A percentile compares a stretch with the other conserved stretches of the same genome.
Evolutionary conservation across 2,797 vertebrate species (phyloP).

Genomic region (Mastacembelus armatus): DNA sequence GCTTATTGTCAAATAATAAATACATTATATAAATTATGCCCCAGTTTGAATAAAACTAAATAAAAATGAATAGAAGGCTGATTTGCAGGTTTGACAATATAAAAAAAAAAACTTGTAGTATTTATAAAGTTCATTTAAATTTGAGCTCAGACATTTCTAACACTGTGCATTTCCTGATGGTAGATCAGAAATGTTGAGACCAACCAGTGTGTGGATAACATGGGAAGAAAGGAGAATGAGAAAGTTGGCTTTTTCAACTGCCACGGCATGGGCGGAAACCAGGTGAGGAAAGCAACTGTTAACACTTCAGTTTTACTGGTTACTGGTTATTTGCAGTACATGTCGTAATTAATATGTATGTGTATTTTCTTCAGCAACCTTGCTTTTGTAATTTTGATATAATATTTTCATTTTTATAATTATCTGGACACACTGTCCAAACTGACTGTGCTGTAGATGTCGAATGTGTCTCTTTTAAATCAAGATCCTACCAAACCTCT

Average conservation of each 20-base stretch:
- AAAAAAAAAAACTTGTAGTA: background rate
- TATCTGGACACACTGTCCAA: too few species aligned
- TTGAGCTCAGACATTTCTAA: too few species aligned
- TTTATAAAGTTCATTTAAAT: too few species aligned
- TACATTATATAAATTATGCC: background rate
- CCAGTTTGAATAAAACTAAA: background rate
- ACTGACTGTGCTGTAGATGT: too few species aligned
- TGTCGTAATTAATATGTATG: background rate
- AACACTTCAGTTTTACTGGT: background rate
- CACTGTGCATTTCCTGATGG: too few species aligned
- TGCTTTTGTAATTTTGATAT: too few species aligned
- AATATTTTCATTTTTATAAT: too few species aligned
- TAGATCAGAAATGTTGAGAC: slow-evolving; percentile 99
- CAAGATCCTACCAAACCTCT: background rate
- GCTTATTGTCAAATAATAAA: background rate
- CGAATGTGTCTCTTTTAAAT: background rate
- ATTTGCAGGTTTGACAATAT: background rate
- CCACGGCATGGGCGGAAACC: slow-evolving; percentile 98
- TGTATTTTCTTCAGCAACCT: too few species aligned
- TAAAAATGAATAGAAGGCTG: background rate
- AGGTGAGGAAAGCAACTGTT: slow-evolving; percentile 84
- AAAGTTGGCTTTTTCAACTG: slow-evolving; percentile 99
- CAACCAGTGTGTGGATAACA: slow-evolving; percentile 99
- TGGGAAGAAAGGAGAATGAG: slow-evolving; percentile 98
- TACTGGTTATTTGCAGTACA: background rate